A percentile compares a stretch with the other conserved stretches of the same genome.
Evolutionary conservation across 2,888 invertebrate species (phyloP).

Genomic region (Calameuta filiformis): DNA sequence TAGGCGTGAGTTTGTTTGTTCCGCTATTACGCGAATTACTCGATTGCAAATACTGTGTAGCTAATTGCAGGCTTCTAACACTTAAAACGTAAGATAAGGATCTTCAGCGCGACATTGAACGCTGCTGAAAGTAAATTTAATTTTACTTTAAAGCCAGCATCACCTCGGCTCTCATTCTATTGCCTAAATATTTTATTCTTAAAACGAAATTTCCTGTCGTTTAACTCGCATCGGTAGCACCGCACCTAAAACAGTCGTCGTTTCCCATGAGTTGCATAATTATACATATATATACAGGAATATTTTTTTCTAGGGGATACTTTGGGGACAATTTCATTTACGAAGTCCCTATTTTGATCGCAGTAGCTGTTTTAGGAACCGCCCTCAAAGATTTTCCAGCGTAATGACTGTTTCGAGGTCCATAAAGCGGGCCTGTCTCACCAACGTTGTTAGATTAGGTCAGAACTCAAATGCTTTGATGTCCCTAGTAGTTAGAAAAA

Average conservation of each 20-base stretch:
- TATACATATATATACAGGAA: neutral
- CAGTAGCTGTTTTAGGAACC: too few relatives aligned
- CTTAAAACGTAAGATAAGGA: neutral
- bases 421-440: too few relatives aligned
- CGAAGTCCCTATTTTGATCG: too few relatives aligned
- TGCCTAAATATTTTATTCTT: neutral
- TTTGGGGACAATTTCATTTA: too few relatives aligned
- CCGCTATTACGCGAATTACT: neutral
- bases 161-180: neutral
- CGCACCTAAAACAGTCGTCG: neutral
- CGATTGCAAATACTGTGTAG: neutral
- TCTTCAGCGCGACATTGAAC: neutral
- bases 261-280: neutral
- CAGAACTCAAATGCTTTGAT: too few relatives aligned
- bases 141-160: neutral
- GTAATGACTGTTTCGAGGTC: too few relatives aligned
- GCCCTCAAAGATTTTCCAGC: too few relatives aligned
- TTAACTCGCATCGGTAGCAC: neutral
- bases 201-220: neutral
- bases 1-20: neutral
- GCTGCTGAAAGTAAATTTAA: neutral
- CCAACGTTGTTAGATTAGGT: too few relatives aligned
- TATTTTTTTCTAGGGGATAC: too few relatives aligned
- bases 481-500: too few relatives aligned
- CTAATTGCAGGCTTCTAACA: neutral